Evolutionary conservation across 2,888 invertebrate species (phyloP).

Genomic region (Calameuta idolon): DNA sequence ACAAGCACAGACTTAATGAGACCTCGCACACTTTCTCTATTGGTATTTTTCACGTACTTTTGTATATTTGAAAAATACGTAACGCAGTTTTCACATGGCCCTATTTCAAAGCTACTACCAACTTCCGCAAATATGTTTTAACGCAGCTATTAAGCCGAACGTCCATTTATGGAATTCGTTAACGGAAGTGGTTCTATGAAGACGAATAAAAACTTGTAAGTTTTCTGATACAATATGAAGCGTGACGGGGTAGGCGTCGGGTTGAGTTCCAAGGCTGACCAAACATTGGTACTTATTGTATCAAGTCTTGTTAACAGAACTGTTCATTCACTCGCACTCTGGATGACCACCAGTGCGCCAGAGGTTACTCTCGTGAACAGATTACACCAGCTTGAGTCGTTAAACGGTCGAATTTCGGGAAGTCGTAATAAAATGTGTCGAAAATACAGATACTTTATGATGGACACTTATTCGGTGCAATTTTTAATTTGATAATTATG

Average conservation of each 20-base stretch:
- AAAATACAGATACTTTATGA: constrained; percentile 22
- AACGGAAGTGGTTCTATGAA: background rate
- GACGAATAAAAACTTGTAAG: background rate
- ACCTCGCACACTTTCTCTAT: background rate
- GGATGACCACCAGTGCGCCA: constrained; percentile 25
- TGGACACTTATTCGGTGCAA: constrained; percentile 21
- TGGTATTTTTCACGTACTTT: background rate
- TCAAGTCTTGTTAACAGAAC: constrained; percentile 65
- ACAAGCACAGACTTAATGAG: background rate
- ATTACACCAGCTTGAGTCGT: constrained; percentile 38
- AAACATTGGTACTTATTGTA: constrained; percentile 65
- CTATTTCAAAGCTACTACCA: background rate
- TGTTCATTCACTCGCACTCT: constrained; percentile 52
- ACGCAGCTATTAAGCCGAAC: background rate
- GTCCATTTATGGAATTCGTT: background rate
- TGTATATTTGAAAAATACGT: background rate
- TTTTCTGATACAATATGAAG: constrained; percentile 12
- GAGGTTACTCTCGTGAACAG: constrained; percentile 38
- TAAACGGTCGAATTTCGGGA: constrained; percentile 21
- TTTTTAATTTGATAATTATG: constrained; percentile 43
- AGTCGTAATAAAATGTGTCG: constrained; percentile 29
- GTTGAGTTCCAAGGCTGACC: constrained; percentile 60
- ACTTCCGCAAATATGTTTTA: background rate
- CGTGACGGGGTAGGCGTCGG: constrained; percentile 43
- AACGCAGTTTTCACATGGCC: background rate